Conservation (phyloP, 2,797 vertebrate species). For the Coreius guichenoti region DNA sequence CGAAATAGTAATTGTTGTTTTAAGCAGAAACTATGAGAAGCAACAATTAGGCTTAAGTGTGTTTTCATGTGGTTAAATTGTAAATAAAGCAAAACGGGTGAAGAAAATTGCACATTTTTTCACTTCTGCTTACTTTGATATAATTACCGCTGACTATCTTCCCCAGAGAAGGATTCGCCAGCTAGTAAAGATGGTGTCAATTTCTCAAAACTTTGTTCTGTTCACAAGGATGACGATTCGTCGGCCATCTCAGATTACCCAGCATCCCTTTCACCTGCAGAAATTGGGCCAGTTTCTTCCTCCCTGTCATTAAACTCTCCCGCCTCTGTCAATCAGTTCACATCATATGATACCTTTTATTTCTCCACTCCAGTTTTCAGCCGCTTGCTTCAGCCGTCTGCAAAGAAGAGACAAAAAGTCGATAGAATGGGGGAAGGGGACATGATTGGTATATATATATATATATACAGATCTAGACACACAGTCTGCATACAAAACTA, state of each 20-base stretch:
- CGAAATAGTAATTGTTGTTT: constrained; percentile 55
- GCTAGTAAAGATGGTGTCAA: background rate
- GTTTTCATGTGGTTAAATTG: constrained; percentile 42
- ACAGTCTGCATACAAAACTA: constrained; percentile 34
- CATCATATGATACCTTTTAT: constrained; percentile 9
- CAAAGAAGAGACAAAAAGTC: background rate
- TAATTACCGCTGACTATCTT: background rate
- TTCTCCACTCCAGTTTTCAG: constrained; percentile 1
- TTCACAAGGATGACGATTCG: background rate
- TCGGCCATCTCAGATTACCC: constrained; percentile 17
- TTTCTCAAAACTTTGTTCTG: background rate
- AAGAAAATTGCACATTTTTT: constrained; percentile 21
- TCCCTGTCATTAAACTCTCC: constrained; percentile 31
- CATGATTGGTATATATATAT: background rate
- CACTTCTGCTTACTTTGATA: background rate
- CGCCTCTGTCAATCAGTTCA: background rate
- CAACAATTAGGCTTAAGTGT: constrained; percentile 51
- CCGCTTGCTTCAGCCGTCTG: background rate
- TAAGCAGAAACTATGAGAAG: constrained; percentile 51
- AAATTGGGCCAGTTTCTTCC: background rate
- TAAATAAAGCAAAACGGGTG: constrained; percentile 49
- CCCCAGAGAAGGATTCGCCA: background rate
- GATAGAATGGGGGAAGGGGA: background rate
- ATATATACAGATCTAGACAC: constrained; percentile 41
- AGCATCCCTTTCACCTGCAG: constrained; percentile 29